Evolutionary conservation across 2,113 vertebrate genomes (phyloP).

Genomic region (Phalacrocorax aristotelis): DNA sequence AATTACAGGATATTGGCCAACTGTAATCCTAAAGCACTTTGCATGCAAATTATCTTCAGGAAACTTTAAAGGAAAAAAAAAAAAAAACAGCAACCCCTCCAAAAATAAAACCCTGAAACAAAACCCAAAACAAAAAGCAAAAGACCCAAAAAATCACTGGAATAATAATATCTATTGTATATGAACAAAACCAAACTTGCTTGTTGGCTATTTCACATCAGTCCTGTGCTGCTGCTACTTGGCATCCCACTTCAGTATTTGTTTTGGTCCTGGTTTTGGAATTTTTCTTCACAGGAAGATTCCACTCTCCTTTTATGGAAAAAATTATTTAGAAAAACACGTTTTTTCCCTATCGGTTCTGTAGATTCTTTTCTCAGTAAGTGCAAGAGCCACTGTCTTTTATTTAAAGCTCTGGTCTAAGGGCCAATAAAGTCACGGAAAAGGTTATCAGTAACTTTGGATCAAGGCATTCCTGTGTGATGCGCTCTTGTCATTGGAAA

Average conservation of each 20-base stretch:
- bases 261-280: constrained; percentile 57
- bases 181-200: background rate
- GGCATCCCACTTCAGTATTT: constrained; percentile 41
- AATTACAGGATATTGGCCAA: background rate
- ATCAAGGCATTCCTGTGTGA: background rate
- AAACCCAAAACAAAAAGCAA: too few relatives aligned
- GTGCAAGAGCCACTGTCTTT: background rate
- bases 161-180: background rate
- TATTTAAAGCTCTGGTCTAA: background rate
- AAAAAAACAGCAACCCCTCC: too few relatives aligned
- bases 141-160: background rate
- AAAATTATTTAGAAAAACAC: background rate
- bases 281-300: constrained; percentile 51
- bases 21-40: background rate
- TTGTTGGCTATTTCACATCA: constrained; percentile 11
- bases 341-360: background rate
- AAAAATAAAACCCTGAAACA: too few relatives aligned
- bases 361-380: background rate
- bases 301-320: constrained; percentile 37
- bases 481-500: background rate
- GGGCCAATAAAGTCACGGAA: background rate
- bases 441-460: background rate
- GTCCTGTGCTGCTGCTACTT: constrained; percentile 16
- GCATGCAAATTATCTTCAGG: background rate
- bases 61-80: background rate